Base-by-base conservation (phyloP, 2,113 vertebrate species). In the Aspidoscelis tigris region DNA sequence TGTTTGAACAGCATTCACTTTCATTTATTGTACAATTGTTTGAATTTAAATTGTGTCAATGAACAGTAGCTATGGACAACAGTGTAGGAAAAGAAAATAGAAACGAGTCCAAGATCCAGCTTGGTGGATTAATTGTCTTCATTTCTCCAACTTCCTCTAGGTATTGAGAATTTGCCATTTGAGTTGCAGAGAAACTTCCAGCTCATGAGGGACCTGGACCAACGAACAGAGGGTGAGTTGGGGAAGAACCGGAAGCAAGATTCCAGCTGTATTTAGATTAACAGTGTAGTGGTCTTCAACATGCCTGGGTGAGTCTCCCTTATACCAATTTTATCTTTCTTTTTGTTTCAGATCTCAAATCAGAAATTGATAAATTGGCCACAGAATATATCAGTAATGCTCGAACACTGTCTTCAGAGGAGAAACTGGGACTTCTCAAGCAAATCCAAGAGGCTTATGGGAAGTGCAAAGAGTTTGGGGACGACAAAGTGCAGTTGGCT, bases 121-220 rank as follows among this genome's bases (percentile, higher is more conserved):
- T 21, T 47, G 11, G 9, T 41, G 21, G 11, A 4, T 64, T 7
- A 4, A 5, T 8, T 72, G 10, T 78, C 26, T 61, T 78, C 24
- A 22, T 16, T 22, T 65, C 20, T 24, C 43, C 21, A 14, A 73
- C 80, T 82, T 71, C 86, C 82, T 83, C 58, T 82, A 99, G 98
- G 98, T 90, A 99, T 99, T 84, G 98, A 99, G 94, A 99, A 99
- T 89, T 93, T 99, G 78, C 98, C 98, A 0, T 99, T 98, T 93
- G 98, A 99, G 91, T 81, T 99, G 83, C 98, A 99, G 93, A 98
- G 98, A 88, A 99, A 99, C 95, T 99, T 99, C 93, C 98, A 99
- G 92, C 96, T 99, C 82, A 99, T 99, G 98, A 95, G 98, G 72
- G 98, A 99, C 84, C 93, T 99, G 76, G 98, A 99, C 92, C 98